These are phyloP conservation scores for Rhagonycha lutea DNA, from an alignment of 2,888 invertebrate genomes.

Conservation along the genomic window DNA sequence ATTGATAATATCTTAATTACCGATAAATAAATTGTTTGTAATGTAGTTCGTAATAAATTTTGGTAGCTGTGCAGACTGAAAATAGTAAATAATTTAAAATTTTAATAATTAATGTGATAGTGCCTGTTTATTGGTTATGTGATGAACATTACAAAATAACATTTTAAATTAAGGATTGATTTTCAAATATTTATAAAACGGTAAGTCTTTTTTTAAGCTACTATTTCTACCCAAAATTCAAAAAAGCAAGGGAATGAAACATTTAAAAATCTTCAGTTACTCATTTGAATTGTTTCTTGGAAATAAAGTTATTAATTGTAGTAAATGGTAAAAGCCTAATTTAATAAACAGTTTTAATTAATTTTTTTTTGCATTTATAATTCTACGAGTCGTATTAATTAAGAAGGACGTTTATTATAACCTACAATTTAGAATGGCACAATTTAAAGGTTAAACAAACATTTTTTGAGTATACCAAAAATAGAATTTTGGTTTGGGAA, in stretches of 20 bases:
- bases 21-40: background rate
- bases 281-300: background rate
- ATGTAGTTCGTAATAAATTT: background rate
- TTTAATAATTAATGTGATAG: background rate
- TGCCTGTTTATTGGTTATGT: background rate
- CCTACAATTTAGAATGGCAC: background rate
- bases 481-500: background rate
- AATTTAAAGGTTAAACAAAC: background rate
- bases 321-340: background rate
- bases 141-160: background rate
- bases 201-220: background rate
- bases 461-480: background rate
- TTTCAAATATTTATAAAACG: background rate
- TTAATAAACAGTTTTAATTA: background rate
- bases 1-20: background rate
- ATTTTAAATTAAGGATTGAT: background rate
- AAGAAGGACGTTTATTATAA: background rate
- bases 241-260: background rate
- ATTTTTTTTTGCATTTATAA: background rate
- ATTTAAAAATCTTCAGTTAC: background rate
- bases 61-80: background rate
- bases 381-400: background rate
- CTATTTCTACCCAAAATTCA: background rate
- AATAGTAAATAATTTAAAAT: background rate
- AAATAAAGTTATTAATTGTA: background rate